Evolutionary conservation across 2,888 invertebrate species (phyloP).

Genomic region (Orthonychiurus folsomi): DNA sequence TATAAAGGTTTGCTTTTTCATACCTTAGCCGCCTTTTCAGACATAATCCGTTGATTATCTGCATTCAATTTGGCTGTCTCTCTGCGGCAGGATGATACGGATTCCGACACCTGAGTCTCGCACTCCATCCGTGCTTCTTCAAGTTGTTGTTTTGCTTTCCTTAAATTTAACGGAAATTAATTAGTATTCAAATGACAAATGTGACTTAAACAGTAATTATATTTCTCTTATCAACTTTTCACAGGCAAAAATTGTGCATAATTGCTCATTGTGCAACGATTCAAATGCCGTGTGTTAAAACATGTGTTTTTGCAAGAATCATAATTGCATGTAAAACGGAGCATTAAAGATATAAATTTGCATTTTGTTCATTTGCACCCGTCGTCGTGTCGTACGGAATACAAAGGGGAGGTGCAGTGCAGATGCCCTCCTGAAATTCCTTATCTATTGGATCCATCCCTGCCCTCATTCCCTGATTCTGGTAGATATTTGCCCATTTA

Average conservation of each 20-base stretch:
- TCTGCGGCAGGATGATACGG: slow-evolving; percentile 6
- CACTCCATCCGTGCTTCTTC: slow-evolving; percentile 14
- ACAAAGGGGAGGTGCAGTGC: no score
- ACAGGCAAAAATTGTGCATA: no score
- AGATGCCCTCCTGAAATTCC: no score
- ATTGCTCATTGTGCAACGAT: no score
- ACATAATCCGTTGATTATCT: slow-evolving; percentile 10
- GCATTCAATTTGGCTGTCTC: slow-evolving; percentile 13
- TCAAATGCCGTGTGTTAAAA: no score
- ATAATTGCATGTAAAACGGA: no score
- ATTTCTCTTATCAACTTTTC: no score
- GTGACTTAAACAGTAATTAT: no score
- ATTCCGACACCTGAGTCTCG: slow-evolving; percentile 18
- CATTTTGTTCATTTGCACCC: not conserved
- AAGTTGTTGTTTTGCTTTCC: slow-evolving; percentile 11
- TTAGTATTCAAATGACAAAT: no score
- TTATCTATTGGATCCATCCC: not conserved
- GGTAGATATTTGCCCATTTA: slow-evolving; percentile 1
- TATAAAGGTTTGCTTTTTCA: not conserved
- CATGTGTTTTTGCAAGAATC: no score
- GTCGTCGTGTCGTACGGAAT: no score
- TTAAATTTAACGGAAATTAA: no score
- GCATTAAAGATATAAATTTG: not conserved
- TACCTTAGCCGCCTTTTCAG: slow-evolving; percentile 19
- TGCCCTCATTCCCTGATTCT: not conserved